phyloP scores from a whole-genome alignment of 2,888 invertebrate species.

The Rhodophaea formosa region DNA sequence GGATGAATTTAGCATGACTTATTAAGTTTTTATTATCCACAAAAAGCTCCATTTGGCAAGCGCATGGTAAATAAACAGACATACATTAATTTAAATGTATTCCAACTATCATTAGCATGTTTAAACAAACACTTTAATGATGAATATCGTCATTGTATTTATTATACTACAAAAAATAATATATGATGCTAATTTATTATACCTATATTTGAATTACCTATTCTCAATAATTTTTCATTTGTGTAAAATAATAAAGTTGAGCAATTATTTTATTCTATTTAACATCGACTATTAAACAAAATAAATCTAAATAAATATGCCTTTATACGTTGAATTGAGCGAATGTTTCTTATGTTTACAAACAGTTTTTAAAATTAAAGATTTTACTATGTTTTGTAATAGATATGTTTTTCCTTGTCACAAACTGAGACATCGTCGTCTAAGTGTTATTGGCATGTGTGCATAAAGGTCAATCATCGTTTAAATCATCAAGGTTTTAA shows the following conservation, averaged over 20 bases:
- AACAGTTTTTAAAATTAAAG: background rate
- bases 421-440: conserved; percentile 20
- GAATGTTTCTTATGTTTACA: background rate
- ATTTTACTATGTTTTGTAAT: background rate
- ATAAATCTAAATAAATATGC: background rate
- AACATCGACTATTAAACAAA: background rate
- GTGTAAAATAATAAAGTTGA: background rate
- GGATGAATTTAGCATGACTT: conserved; percentile 68
- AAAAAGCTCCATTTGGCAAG: conserved; percentile 40
- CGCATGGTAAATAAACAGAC: conserved; percentile 33
- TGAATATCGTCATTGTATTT: background rate
- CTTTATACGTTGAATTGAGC: background rate
- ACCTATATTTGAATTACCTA: no score
- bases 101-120: background rate
- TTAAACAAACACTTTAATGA: background rate
- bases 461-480: conserved; percentile 28
- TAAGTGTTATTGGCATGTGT: conserved; percentile 26
- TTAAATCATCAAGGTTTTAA: conserved; percentile 29
- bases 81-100: background rate
- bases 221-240: no score
- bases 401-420: background rate
- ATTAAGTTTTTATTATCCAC: conserved; percentile 19
- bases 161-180: background rate
- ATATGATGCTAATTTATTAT: no score
- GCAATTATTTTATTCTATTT: background rate